Base-by-base conservation (phyloP, 2,888 invertebrate species). In the Tricholauxania praeusta region DNA sequence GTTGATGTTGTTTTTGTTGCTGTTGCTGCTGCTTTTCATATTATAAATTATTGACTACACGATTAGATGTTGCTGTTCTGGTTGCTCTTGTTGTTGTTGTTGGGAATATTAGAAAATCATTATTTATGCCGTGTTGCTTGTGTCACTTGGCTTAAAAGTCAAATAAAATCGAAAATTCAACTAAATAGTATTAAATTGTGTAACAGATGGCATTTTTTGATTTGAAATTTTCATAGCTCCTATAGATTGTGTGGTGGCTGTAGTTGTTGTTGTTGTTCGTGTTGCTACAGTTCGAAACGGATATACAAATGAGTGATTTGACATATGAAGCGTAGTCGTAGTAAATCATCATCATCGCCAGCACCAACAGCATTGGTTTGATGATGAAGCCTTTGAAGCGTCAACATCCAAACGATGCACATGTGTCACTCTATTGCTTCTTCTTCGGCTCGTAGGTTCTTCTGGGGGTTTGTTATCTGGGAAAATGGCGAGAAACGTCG, bases 401-500 rank as follows among this genome's bases (percentile, higher is more conserved):
- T 19, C 57, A 57, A 52, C 14, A 63, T 14, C 32, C 62, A 70
- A 53, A 53, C 62, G 70, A n/a, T 57, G 53, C 62, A 70, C 70
- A 70, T 70, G 52, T 70, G 70, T 65, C 67, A 39, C 51, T 67
- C 22, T 19, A n/a, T 57, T 55, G 53, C 53, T 67, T 53, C 53
- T 48, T 3, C 17, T 64, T 64, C 12, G 3, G 17, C 48, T 64
- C 39, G 39, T 39, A 10, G 39, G 39, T 39, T 39, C 39, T 39
- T 39, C 39, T 39, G 39, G 39, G 39, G 39, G 28, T 39, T 65
- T 51, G 49, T 66, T 57, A 62, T 69, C 39, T 63, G 53, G 53
- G 62, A 70, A 72, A 72, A 69, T 68, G 77, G 73, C 75, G 79
- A 82, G 81, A 82, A 80, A 82, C 80, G 75, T 72, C 71, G 71